Conservation (phyloP, 2,113 vertebrate species). For the Sander vitreus region DNA sequence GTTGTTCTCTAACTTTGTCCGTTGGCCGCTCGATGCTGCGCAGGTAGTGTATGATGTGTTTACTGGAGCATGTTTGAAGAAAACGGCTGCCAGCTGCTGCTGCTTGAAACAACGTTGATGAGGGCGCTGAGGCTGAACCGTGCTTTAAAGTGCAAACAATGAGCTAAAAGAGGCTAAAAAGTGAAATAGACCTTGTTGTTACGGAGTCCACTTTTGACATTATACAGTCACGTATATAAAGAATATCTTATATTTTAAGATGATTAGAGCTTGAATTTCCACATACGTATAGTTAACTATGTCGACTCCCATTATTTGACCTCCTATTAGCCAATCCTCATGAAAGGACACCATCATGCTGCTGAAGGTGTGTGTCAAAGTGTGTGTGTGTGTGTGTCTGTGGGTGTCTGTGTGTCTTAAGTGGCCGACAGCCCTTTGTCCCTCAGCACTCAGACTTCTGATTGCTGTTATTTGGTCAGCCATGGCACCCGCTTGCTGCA, state of each 20-base stretch:
- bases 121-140: conserved; percentile 22
- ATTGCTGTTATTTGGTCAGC: conserved; percentile 79
- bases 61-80: conserved; percentile 33
- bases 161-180: conserved; percentile 7
- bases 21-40: not conserved
- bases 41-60: not conserved
- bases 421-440: conserved; percentile 65
- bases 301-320: conserved; percentile 28
- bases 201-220: not conserved
- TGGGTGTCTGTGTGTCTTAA: conserved; percentile 48
- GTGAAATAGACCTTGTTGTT: not conserved
- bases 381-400: conserved; percentile 17
- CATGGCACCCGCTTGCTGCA: conserved; percentile 66
- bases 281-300: not conserved
- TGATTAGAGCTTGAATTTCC: not conserved
- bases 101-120: conserved; percentile 13
- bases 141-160: not conserved
- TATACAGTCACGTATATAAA: not conserved
- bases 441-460: conserved; percentile 71
- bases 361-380: conserved; percentile 44
- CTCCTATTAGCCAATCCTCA: not conserved
- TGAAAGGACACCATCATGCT: not conserved
- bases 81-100: conserved; percentile 16
- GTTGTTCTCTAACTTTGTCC: not conserved
- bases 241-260: not conserved